phyloP scores from a whole-genome alignment of 2,888 invertebrate species.

The Bursaphelenchus okinawaensis region DNA sequence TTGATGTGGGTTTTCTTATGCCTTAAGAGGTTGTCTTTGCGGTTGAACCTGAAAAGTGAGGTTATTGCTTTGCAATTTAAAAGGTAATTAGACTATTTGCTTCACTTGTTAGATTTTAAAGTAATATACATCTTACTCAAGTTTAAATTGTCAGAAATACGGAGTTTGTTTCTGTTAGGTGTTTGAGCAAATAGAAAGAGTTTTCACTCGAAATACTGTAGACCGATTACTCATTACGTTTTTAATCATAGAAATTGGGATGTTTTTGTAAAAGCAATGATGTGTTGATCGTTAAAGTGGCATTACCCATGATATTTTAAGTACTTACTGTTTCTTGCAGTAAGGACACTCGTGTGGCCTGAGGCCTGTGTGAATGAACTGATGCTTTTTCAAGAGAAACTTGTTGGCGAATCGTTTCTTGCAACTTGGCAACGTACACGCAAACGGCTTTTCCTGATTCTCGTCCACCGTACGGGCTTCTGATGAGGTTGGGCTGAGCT shows the following conservation, averaged over 20 bases:
- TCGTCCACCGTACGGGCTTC: not conserved
- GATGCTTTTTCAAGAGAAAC: slow-evolving; percentile 57
- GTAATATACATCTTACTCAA: no score
- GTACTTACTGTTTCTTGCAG: slow-evolving; percentile 49
- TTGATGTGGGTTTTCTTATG: slow-evolving; percentile 56
- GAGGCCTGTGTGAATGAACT: slow-evolving; percentile 57
- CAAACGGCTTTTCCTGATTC: slow-evolving; percentile 48
- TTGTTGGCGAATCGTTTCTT: slow-evolving; percentile 56
- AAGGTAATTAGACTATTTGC: no score
- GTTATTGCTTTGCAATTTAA: no score
- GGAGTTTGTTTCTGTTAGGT: no score
- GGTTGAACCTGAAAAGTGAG: slow-evolving; percentile 56
- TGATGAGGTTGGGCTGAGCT: not conserved
- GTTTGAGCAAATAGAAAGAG: no score
- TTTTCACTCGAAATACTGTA: no score
- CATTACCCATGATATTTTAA: not conserved
- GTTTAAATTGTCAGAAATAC: no score
- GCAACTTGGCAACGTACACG: slow-evolving; percentile 50
- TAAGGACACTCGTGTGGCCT: slow-evolving; percentile 56
- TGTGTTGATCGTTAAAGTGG: no score
- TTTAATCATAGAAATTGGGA: no score
- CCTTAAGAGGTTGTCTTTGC: slow-evolving; percentile 56
- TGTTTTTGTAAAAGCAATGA: not conserved
- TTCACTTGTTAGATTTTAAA: no score
- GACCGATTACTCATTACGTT: no score